Base-by-base conservation (phyloP, 2,888 invertebrate species). In the Synergus gifuensis region DNA sequence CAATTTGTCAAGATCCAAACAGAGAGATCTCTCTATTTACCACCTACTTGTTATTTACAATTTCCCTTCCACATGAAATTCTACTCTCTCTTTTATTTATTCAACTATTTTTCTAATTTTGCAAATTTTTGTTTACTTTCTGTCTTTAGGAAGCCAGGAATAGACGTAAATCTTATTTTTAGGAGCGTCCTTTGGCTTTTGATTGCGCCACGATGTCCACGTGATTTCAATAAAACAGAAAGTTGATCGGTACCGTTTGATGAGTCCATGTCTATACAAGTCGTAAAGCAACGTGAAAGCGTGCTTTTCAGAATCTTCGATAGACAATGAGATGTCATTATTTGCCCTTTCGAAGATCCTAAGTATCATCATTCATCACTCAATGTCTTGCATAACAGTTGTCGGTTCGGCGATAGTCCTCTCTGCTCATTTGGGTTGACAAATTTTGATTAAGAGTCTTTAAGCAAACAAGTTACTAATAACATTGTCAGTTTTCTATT, bases 241-340 rank as follows among this genome's bases (percentile, higher is more conserved):
- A 69, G 69, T 69, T 69, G 69, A 69, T 49, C 69, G 69, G 69
- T 69, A 69, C 49, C 16, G 49, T 69, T 69, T 69, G 69, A 69
- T 49, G 46, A 28, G 69, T 69, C 49, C 49, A 9, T 60, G 60
- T 18, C 60, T 60, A 60, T 60, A 49, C 16, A 49, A 49, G 49
- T 69, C 69, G 49, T 69, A 69, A 69, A 69, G 49, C 49, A 3
- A 69, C 49, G 69, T 49, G 69, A 69, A 69, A 69, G 69, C 16
- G 49, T n/a, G 16, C 28, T 69, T 69, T 69, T 49, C 69, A 69
- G 69, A 49, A 49, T 28, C 69, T 28, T 49, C 22, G 2, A 64
- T 42, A 40, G 49, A 69, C 69, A 69, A 69, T 49, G 49, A 69
- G 46, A 69, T 69, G 46, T 69, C 46, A 69, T 69, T 69, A 69